Percentiles rank a stretch among this genome's conserved stretches.
phyloP scores from a whole-genome alignment of 2,888 invertebrate species.

The Drosophila barbarae region DNA sequence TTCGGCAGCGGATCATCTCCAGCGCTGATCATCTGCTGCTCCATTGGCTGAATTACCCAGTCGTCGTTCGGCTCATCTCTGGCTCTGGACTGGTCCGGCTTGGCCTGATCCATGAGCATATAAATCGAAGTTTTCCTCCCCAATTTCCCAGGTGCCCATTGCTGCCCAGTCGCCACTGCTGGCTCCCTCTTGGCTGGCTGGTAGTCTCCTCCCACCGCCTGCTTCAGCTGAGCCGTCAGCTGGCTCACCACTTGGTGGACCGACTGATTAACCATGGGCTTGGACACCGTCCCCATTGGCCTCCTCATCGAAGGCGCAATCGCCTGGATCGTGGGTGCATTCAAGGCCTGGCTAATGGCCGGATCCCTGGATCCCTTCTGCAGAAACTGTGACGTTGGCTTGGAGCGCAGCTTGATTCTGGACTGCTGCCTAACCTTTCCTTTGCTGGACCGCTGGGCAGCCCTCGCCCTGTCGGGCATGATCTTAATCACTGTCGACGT shows the following conservation, averaged over 20 bases:
- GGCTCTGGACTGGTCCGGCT: neutral
- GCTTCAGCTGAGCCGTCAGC: conserved; percentile 3
- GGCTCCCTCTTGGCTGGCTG: neutral
- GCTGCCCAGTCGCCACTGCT: neutral
- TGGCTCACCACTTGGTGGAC: conserved; percentile 8
- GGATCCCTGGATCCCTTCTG: neutral
- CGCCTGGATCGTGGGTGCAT: conserved; percentile 1
- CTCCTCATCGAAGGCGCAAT: neutral
- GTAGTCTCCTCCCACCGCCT: neutral
- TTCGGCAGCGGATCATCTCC: neutral
- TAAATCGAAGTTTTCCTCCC: conserved; percentile 2
- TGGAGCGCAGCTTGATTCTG: neutral
- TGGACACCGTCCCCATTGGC: neutral
- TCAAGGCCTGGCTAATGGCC: conserved; percentile 1
- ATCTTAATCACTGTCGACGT: conserved; percentile 59
- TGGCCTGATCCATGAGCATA: conserved; percentile 8
- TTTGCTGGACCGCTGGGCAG: too few species aligned
- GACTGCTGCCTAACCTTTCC: neutral
- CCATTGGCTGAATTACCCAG: conserved; percentile 11
- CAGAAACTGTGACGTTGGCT: neutral
- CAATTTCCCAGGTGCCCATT: neutral
- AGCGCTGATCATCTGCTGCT: neutral
- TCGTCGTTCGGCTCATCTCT: neutral
- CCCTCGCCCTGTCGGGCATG: conserved; percentile 9
- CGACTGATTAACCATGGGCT: neutral